Percentiles rank a stretch among this genome's conserved stretches.
phyloP scores from a whole-genome alignment of 2,888 invertebrate genomes.

The Euplagia quadripunctaria region DNA sequence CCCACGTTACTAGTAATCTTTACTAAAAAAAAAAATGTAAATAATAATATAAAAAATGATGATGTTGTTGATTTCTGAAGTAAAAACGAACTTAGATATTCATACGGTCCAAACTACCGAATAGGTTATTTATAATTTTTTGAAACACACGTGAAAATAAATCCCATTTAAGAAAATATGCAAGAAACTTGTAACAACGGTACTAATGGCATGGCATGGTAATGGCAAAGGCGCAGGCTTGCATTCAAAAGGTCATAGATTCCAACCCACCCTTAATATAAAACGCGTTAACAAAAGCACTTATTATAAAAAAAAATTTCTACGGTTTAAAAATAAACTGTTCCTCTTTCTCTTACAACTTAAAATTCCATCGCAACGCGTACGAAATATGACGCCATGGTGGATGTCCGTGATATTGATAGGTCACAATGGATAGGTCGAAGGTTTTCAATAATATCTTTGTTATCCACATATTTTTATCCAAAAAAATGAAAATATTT shows the following conservation, averaged over 20 bases:
- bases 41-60: too few relatives aligned
- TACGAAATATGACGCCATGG: constrained; percentile 73
- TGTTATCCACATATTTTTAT: constrained; percentile 28
- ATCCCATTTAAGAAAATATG: too few relatives aligned
- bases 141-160: too few relatives aligned
- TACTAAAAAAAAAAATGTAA: too few relatives aligned
- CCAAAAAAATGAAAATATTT: not conserved
- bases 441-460: constrained; percentile 69
- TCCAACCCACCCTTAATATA: not conserved
- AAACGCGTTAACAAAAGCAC: too few relatives aligned
- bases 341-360: constrained; percentile 35
- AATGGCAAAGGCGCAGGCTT: not conserved
- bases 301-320: too few relatives aligned
- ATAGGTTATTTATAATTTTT: too few relatives aligned
- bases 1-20: too few relatives aligned
- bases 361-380: constrained; percentile 53
- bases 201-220: not conserved
- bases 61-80: too few relatives aligned
- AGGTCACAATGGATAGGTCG: constrained; percentile 68
- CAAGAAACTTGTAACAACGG: not conserved
- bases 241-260: too few relatives aligned
- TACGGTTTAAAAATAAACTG: not conserved
- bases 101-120: too few relatives aligned
- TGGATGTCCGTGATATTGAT: constrained; percentile 73
- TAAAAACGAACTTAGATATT: too few relatives aligned